A percentile compares a stretch with the other conserved stretches of the same genome.
These are phyloP conservation scores for Meta bourneti DNA, from an alignment of 2,888 invertebrate species.

Conservation along the genomic window DNA sequence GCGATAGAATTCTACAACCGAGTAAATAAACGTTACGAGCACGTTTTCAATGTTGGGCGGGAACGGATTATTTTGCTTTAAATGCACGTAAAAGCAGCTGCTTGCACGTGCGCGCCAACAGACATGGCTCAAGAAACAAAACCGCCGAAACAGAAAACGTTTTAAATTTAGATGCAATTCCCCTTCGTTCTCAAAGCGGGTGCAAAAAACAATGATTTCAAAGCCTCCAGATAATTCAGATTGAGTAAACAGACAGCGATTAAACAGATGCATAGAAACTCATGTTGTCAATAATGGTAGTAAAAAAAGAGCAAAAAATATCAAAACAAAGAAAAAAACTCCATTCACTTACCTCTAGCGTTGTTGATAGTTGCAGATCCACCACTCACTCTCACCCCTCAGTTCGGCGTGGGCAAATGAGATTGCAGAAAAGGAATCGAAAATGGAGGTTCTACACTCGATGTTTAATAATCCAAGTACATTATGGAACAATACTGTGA, in stretches of 20 bases:
- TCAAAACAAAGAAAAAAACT: conserved; percentile 26
- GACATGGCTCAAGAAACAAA: neutral
- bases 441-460: neutral
- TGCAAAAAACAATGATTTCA: neutral
- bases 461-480: conserved; percentile 22
- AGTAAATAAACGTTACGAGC: no score
- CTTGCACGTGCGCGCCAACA: neutral
- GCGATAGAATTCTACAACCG: no score
- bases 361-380: conserved; percentile 50
- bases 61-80: no score
- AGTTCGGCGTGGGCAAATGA: conserved; percentile 45
- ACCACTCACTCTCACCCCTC: conserved; percentile 29
- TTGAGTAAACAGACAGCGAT: no score
- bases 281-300: no score
- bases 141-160: neutral
- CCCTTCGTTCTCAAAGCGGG: no score
- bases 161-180: conserved; percentile 8
- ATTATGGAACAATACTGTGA: neutral
- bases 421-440: neutral
- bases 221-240: neutral
- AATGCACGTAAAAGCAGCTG: no score
- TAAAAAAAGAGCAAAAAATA: neutral
- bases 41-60: no score
- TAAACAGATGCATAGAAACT: no score
- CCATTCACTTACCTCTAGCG: conserved; percentile 48